A percentile compares a stretch with the other conserved stretches of the same genome.
These are phyloP conservation scores for Podarcis lilfordi DNA, from an alignment of 2,797 vertebrate genomes.

Conservation along the genomic window DNA sequence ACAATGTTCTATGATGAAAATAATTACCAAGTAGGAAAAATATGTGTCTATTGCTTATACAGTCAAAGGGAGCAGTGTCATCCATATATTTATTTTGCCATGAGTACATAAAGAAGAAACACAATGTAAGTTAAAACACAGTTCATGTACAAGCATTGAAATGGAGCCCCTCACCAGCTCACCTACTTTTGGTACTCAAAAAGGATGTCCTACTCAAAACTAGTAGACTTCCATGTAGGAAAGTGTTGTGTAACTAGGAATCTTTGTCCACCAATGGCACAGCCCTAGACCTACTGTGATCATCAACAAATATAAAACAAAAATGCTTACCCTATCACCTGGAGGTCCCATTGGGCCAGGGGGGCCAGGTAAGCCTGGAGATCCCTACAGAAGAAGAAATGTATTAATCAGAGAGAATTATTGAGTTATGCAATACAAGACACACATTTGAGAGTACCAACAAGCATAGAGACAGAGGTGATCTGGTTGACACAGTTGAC, in stretches of 20 bases:
- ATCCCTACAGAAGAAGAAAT: conserved; percentile 82
- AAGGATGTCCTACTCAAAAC: neutral
- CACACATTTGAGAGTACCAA: neutral
- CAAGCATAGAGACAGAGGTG: too few relatives aligned
- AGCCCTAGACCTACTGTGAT: neutral
- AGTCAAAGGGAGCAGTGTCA: neutral
- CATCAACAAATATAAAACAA: neutral
- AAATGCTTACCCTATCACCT: conserved; percentile 88
- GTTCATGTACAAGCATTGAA: neutral
- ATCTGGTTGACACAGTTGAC: too few relatives aligned
- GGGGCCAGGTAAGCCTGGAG: conserved; percentile 85
- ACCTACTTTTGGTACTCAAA: neutral
- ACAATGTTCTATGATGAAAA: neutral
- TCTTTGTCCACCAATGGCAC: neutral
- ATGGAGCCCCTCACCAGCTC: neutral
- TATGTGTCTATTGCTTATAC: neutral
- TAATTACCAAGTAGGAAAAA: neutral
- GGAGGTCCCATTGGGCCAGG: conserved; percentile 87
- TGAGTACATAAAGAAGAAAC: neutral
- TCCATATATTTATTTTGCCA: neutral
- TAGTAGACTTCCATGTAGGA: neutral
- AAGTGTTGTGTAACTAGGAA: neutral
- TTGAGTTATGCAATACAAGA: neutral
- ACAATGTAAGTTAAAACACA: neutral
- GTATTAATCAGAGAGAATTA: conserved; percentile 55